These are phyloP conservation scores for Smutsia temminckii DNA, from an alignment of 2,797 vertebrate genomes.

Conservation along the genomic window DNA sequence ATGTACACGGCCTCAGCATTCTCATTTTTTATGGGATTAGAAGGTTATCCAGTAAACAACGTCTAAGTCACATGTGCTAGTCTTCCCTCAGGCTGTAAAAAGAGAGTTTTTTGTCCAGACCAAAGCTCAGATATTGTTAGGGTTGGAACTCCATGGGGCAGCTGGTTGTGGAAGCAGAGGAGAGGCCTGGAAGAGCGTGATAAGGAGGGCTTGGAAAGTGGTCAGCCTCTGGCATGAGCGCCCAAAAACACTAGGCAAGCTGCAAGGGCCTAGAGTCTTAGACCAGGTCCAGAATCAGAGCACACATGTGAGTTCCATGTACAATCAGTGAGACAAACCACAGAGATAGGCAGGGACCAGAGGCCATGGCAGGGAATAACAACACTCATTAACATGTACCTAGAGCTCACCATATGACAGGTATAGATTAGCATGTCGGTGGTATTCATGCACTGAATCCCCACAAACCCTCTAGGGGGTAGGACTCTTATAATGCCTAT, in stretches of 20 bases:
- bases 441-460: not conserved
- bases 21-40: not conserved
- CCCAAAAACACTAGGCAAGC: not conserved
- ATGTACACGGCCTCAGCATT: not conserved
- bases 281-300: not conserved
- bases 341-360: not conserved
- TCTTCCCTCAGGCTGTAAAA: not conserved
- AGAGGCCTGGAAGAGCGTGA: not conserved
- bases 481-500: not conserved
- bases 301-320: too few relatives aligned
- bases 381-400: not conserved
- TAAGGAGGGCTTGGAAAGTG: not conserved
- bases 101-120: not conserved
- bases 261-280: not conserved
- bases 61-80: not conserved
- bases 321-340: not conserved
- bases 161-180: not conserved
- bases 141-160: not conserved
- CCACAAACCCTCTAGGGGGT: not conserved
- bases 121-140: not conserved
- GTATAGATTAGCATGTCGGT: too few relatives aligned
- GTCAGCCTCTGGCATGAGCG: not conserved
- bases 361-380: not conserved
- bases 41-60: not conserved
- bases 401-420: not conserved